Evolutionary conservation across 2,888 invertebrate species (phyloP), one percentile per base, ranked within the genome.

Genomic region (Lacanobia wlatinum): DNA sequence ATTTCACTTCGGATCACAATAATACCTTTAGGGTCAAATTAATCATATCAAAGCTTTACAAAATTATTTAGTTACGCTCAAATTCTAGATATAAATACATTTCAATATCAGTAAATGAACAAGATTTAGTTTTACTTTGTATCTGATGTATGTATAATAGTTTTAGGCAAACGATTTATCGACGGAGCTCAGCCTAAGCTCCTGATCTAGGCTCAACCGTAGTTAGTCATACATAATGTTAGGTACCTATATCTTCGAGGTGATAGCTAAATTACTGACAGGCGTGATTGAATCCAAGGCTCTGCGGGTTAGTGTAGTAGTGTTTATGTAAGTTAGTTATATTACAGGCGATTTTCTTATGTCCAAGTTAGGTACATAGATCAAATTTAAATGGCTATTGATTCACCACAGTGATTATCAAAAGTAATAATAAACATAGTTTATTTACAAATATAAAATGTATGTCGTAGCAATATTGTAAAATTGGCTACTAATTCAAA

Each of bases 131-230:
- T 23, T 38, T 23, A 23, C 16, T 60, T 38, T 21, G 1, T 38
- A 28, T 55, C 18, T 38, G 23, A 61, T 46, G 14, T 72, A 52
- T 62, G 34, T 80, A 9, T 80, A 73, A 73, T 55, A 74, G 64
- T 64, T 65, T 80, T 28, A 64, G 63, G 59, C 28, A 55, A 55
- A 50, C 80, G 65, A 28, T 74, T 76, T 80, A 75, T 81, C 70
- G 72, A 53, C 52, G n/a, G 34, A 65, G 67, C 48, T 52, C 16
- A 50, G 55, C 1, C 18, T 76, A 70, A 76, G 58, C 43, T 55
- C 7, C 5, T 82, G 76, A 84, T 84, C 77, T 50, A 21, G 58
- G 67, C 23, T 56, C 16, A 62, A 50, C 55, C 55, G 55, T 67
- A 38, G 67, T 82, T 62, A 81, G 52, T 58, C 60, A 46, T 56